These are phyloP conservation scores for Drosophila oshimai DNA, from an alignment of 1,140 invertebrate species.

Conservation along the genomic window DNA sequence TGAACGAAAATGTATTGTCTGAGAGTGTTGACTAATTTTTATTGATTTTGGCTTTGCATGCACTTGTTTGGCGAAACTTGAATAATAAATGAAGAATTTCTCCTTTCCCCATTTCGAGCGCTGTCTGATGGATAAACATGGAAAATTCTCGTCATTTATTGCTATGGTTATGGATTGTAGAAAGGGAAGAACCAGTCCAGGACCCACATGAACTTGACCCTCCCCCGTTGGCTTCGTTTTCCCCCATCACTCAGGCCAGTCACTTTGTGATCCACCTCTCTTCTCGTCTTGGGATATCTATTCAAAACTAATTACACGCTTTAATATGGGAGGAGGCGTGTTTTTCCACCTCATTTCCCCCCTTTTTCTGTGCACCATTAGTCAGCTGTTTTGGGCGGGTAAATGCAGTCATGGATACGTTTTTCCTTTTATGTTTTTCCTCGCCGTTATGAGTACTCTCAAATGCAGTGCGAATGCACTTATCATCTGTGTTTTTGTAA, in stretches of 20 bases:
- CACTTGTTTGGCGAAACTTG: constrained; percentile 12
- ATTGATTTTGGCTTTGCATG: constrained; percentile 34
- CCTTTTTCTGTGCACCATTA: constrained; percentile 15
- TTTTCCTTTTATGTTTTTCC: constrained; percentile 17
- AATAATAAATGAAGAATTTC: constrained; percentile 14
- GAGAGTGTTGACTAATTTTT: constrained; percentile 38
- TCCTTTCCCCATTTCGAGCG: background rate
- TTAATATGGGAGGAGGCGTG: constrained; percentile 15
- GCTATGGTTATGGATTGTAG: background rate
- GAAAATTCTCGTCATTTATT: constrained; percentile 13
- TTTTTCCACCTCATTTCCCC: constrained; percentile 3
- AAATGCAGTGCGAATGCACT: constrained; percentile 21
- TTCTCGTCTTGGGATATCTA: constrained; percentile 1
- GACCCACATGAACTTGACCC: constrained; percentile 18
- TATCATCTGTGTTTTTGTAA: constrained; percentile 31
- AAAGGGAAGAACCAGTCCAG: background rate
- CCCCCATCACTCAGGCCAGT: background rate
- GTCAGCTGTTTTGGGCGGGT: constrained; percentile 34
- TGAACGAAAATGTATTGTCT: constrained; percentile 18
- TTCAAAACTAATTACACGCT: constrained; percentile 36
- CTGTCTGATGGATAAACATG: constrained; percentile 3
- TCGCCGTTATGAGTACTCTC: background rate
- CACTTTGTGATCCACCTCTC: background rate
- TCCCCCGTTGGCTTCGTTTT: background rate
- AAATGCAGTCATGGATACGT: constrained; percentile 42